Base-by-base conservation (phyloP, 2,113 vertebrate species). In the Oncorhynchus kisutch region DNA sequence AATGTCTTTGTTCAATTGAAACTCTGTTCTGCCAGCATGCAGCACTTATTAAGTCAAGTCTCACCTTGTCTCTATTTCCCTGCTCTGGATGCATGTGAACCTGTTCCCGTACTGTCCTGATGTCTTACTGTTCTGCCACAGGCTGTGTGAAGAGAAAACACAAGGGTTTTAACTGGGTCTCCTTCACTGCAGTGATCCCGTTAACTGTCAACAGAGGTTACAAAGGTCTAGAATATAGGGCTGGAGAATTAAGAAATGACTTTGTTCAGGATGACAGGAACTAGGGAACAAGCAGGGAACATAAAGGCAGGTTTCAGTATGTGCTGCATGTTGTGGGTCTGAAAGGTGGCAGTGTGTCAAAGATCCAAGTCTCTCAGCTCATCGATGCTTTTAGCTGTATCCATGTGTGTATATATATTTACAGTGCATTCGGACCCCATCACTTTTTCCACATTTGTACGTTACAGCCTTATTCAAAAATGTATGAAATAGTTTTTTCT, bases 11-110 rank as follows among this genome's bases (percentile, higher is more conserved):
- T 93, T 86, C 86, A 81, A 83, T 94, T 87, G 94, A 87, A 87
- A 85, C 90, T 89, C 87, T 86, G 88, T 94, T 86, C 78, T 92
- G 91, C 94, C 90, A 85, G 94, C 95, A 95, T 94, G 94, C 91
- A 51, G 13, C 49, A 88, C 89, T 77, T 81, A 81, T 89, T 87
- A 88, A 85, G 79, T 87, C 81, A 83, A 86, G 78, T 92, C 86
- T 81, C 74, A 81, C 83, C 81, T 75, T 87, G 62, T 92, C 84
- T 81, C 88, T 92, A 89, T 91, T 89, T n/a, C 25, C 34, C 84
- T 88, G 80, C 87, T 89, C 80, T 90, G 77, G 83, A 87, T 93
- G 94, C 95, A 94, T 95, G 95, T 92, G 70, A 84, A 87, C 92
- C 91, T 88, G 84, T 88, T 89, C 88, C 89, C 88, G 78, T 84